These are phyloP conservation scores for Charadrius vociferus DNA, from an alignment of 2,113 vertebrate genomes.

Conservation along the genomic window DNA sequence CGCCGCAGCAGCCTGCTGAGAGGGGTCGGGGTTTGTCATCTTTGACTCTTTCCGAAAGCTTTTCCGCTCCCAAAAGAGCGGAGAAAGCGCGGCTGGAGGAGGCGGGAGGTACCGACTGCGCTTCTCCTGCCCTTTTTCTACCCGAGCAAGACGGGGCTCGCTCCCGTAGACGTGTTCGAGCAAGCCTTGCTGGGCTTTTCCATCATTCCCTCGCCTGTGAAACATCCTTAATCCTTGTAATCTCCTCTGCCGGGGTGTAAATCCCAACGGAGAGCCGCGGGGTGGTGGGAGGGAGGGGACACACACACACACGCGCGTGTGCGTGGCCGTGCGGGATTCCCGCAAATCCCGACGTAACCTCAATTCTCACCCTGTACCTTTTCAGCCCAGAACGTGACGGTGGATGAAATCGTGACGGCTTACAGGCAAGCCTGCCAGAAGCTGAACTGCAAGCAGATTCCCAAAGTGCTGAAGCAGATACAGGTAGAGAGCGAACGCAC, in stretches of 20 bases:
- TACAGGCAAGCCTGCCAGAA: conserved; percentile 94
- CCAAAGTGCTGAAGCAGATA: conserved; percentile 91
- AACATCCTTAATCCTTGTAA: not conserved
- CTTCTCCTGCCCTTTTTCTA: not conserved
- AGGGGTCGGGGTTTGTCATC: rapidly evolving
- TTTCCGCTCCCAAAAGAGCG: rapidly evolving
- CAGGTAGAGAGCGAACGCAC: conserved; percentile 76
- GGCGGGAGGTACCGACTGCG: rapidly evolving
- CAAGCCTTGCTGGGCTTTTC: not conserved
- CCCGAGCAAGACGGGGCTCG: not conserved
- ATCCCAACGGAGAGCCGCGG: rapidly evolving
- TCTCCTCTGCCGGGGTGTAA: not conserved
- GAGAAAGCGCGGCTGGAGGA: rapidly evolving
- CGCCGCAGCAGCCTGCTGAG: too few relatives aligned
- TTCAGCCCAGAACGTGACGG: conserved; percentile 92
- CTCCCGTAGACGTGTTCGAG: rapidly evolving
- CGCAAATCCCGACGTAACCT: rapidly evolving
- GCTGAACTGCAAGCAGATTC: conserved; percentile 92
- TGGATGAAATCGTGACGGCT: conserved; percentile 86
- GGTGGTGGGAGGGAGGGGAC: too few relatives aligned
- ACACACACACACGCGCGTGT: too few relatives aligned
- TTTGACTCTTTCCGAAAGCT: rapidly evolving
- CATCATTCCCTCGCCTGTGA: rapidly evolving
- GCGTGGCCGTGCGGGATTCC: not conserved
- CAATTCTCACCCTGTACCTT: rapidly evolving